phyloP scores from a whole-genome alignment of 2,113 vertebrate species.

The Oplegnathus fasciatus region DNA sequence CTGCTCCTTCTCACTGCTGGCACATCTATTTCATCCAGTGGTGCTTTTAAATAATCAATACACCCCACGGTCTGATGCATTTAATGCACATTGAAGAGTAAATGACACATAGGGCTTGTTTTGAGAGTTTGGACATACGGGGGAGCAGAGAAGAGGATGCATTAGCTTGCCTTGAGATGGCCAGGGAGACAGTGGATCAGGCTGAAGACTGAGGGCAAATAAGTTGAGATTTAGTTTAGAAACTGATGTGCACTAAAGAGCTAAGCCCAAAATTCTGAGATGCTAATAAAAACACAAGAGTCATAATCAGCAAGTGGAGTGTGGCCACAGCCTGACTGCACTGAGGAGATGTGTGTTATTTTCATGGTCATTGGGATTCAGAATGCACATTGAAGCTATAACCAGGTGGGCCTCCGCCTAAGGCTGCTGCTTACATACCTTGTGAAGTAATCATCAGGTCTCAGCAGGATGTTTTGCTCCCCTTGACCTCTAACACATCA shows the following conservation, averaged over 20 bases:
- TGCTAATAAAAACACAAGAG: constrained; percentile 27
- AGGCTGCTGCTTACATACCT: constrained; percentile 66
- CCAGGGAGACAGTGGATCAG: neutral
- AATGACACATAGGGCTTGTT: constrained; percentile 53
- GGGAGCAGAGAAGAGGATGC: neutral
- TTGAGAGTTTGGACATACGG: constrained; percentile 14
- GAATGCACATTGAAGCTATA: constrained; percentile 33
- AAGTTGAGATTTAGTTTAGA: constrained; percentile 11
- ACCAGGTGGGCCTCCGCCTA: constrained; percentile 58
- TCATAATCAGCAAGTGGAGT: constrained; percentile 39
- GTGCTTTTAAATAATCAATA: constrained; percentile 81
- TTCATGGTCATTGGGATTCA: constrained; percentile 58
- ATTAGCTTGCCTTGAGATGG: constrained; percentile 1
- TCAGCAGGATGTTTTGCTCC: constrained; percentile 58
- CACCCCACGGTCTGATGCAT: constrained; percentile 56
- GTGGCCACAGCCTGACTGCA: neutral
- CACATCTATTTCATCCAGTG: constrained; percentile 70
- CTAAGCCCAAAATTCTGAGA: neutral
- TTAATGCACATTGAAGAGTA: constrained; percentile 62
- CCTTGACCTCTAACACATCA: constrained; percentile 57
- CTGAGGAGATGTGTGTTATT: constrained; percentile 33
- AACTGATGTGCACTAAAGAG: neutral
- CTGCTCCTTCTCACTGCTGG: constrained; percentile 61
- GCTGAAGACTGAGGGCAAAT: constrained; percentile 7
- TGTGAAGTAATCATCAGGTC: constrained; percentile 63